Conservation (phyloP, 1,140 invertebrate genomes). For the Sesamia nonagrioides region DNA sequence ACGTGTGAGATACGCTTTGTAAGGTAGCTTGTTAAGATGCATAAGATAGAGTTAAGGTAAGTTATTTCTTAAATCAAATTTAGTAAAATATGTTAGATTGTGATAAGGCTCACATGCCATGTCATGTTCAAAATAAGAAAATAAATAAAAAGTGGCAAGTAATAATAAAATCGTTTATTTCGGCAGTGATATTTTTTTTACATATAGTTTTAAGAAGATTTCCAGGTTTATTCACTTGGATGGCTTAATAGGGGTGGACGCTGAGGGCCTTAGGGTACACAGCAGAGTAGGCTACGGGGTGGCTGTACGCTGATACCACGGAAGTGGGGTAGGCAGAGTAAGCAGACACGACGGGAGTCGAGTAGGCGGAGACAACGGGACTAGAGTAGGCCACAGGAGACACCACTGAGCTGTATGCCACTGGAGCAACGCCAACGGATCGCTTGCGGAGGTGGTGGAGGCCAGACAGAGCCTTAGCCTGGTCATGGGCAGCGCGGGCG, state of each 20-base stretch:
- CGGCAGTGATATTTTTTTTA: conserved; percentile 62
- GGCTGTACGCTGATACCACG: conserved; percentile 57
- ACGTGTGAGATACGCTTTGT: too few species aligned
- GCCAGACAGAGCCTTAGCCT: conserved; percentile 77
- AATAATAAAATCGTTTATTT: conserved; percentile 60
- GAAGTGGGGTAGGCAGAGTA: conserved; percentile 59
- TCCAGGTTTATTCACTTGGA: conserved; percentile 38
- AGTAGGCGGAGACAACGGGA: conserved; percentile 59
- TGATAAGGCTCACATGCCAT: too few species aligned
- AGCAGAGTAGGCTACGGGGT: conserved; percentile 56
- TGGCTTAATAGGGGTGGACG: conserved; percentile 74
- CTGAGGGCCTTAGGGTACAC: conserved; percentile 71
- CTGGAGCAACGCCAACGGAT: conserved; percentile 68
- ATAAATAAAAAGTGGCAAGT: neutral
- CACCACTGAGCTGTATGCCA: conserved; percentile 63
- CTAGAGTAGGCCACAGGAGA: conserved; percentile 66
- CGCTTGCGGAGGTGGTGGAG: conserved; percentile 79
- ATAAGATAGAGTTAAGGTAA: too few species aligned
- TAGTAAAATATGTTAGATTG: neutral
- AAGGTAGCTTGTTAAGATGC: too few species aligned
- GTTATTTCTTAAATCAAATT: neutral
- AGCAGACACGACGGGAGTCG: conserved; percentile 57
- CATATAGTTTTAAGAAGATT: conserved; percentile 44
- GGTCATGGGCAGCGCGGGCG: conserved; percentile 82
- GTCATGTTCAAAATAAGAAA: neutral